phyloP scores from a whole-genome alignment of 2,888 invertebrate species.

The Teinopalpus imperialis region DNA sequence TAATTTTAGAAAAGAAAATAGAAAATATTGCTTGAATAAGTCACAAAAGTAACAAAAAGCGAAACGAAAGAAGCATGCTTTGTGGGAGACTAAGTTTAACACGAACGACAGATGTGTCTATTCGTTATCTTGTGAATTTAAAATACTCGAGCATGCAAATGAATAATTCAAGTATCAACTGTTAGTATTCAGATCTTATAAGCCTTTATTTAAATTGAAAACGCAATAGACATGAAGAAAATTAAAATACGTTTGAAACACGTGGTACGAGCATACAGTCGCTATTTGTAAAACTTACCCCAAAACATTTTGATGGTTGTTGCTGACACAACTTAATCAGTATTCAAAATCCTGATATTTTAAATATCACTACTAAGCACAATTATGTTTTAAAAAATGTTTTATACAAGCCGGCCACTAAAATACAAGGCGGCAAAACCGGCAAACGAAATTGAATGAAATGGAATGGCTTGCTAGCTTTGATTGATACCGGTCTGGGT shows the following conservation, averaged over 20 bases:
- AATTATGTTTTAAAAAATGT: slow-evolving; percentile 18
- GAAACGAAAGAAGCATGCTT: slow-evolving; percentile 1
- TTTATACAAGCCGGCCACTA: slow-evolving; percentile 25
- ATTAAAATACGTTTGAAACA: slow-evolving; percentile 40
- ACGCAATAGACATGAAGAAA: slow-evolving; percentile 9
- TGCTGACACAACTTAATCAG: slow-evolving; percentile 13
- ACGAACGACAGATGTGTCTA: too few relatives aligned
- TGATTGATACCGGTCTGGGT: too few relatives aligned
- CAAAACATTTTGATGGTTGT: slow-evolving; percentile 66
- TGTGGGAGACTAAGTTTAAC: not conserved
- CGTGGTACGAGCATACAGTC: slow-evolving; percentile 60
- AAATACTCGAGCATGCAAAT: too few relatives aligned
- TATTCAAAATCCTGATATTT: not conserved
- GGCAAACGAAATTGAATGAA: slow-evolving; percentile 6
- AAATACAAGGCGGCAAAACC: slow-evolving; percentile 18
- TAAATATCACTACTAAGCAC: not conserved
- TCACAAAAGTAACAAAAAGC: too few relatives aligned
- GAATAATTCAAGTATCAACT: too few relatives aligned
- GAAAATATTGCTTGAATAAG: too few relatives aligned
- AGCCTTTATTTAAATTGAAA: too few relatives aligned
- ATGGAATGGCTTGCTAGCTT: too few relatives aligned
- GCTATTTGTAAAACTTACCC: slow-evolving; percentile 56
- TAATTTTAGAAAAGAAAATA: too few relatives aligned
- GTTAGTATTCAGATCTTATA: too few relatives aligned
- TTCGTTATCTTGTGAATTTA: too few relatives aligned